Evolutionary conservation across 1,140 invertebrate genomes (phyloP).

Genomic region (Akabosia matsudoensis): DNA sequence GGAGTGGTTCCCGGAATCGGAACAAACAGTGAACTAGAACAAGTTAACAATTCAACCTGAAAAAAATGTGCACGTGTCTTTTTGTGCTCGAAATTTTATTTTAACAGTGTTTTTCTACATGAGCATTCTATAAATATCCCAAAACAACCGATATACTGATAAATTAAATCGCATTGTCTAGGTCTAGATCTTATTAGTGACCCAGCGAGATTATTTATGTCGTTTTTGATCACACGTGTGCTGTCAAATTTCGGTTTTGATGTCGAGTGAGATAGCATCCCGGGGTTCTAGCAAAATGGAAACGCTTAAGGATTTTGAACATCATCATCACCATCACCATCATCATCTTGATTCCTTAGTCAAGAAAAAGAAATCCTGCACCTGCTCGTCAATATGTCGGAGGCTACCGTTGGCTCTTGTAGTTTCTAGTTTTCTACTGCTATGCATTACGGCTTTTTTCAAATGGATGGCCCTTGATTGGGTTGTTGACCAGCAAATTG

Average conservation of each 20-base stretch:
- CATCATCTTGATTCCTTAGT: not conserved
- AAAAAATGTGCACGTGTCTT: too few relatives aligned
- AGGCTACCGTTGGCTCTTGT: not conserved
- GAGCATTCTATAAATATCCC: too few relatives aligned
- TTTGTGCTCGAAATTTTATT: too few relatives aligned
- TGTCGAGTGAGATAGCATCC: not conserved
- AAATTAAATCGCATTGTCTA: too few relatives aligned
- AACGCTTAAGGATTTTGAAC: not conserved
- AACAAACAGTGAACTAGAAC: too few relatives aligned
- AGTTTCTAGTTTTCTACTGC: not conserved
- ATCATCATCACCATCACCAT: constrained; percentile 11
- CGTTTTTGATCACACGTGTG: too few relatives aligned
- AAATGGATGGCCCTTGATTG: constrained; percentile 36
- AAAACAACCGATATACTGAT: too few relatives aligned
- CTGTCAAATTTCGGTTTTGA: not conserved
- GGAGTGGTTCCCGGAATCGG: too few relatives aligned
- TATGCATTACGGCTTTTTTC: constrained; percentile 32
- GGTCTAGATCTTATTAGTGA: too few relatives aligned
- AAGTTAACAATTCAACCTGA: too few relatives aligned
- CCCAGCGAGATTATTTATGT: too few relatives aligned
- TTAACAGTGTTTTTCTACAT: too few relatives aligned
- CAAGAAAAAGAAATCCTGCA: not conserved
- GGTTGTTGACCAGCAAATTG: constrained; percentile 34
- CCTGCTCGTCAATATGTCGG: not conserved
- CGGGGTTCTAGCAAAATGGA: not conserved